Base-by-base conservation (phyloP, 2,888 invertebrate genomes). In the Nomada lathburiana region DNA sequence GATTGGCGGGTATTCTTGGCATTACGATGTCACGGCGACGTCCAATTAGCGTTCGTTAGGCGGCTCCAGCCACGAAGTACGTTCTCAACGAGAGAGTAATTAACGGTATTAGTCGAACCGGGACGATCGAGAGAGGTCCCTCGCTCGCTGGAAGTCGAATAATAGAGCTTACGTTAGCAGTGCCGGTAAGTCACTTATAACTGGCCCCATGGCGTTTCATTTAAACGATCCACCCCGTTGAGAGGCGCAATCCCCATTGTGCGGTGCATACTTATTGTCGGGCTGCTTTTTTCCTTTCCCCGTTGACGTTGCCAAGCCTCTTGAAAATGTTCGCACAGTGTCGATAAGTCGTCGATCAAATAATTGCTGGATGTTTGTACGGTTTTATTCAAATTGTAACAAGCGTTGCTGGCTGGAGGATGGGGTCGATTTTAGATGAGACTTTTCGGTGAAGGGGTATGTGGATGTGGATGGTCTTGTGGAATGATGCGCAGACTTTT, bases 41-140 rank as follows among this genome's bases (percentile, higher is more conserved):
- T 87, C 83, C 89, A 91, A 91, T 91, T 90, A 90, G 86, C 76
- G 89, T 88, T 90, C 89, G 91, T 91, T 91, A 91, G 89, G 82
- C 77, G 82, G 81, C 77, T 80, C 79, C 75, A 80, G 80, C 76
- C 81, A 74, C 65, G 36, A 71, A 76, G 72, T 81, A 82, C 84
- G 82, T 86, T 63, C 82, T 87, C 83, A 78, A 83, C 85, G 87
- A 86, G 87, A 86, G 87, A 89, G 88, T 90, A 90, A 90, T 91
- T 90, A 91, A 89, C 88, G 86, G 90, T 89, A 90, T 90, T 90
- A 90, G 89, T 82, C 79, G 83, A 83, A 87, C 82, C 76, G 82
- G 77, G 78, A 53, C 80, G 81, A 82, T 83, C 79, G 80, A 69
- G 85, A 78, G 83, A 76, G 57, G 74, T 77, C 73, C 62, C 70